Evolutionary conservation across 2,888 invertebrate species (phyloP), one percentile per base, ranked within the genome.

Genomic region (Eristalinus sepulchralis): DNA sequence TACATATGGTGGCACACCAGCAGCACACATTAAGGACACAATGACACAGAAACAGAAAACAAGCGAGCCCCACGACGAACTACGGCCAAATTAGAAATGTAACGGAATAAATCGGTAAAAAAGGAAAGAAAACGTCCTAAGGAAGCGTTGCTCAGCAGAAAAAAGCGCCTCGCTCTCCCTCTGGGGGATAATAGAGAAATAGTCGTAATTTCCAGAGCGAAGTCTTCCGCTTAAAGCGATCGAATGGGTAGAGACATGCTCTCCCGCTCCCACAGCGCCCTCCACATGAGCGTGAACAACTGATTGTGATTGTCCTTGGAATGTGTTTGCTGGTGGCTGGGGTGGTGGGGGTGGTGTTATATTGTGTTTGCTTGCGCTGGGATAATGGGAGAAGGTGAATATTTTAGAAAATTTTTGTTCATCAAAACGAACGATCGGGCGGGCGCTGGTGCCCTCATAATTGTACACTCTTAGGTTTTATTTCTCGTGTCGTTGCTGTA

Each of bases 281-380:
- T 83, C 71, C 86, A 86, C 79, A 86, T 86, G 75, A 86, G 83
- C 86, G 83, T 86, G 83, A 78, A 83, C 78, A 82, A 83, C 78
- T 83, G 86, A 86, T 83, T 82, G 86, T 86, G 83, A 86, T 86
- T 86, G 86, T 83, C 66, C 75, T 75, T 22, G 36, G 78, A 86
- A 47, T 31, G 57, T n/a, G n/a, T n/a, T n/a, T n/a, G n/a, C n/a
- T n/a, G 57, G 24, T 24, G 1, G 39, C 6, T 24, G 20, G 20
- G 27, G 27, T 5, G 27, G 27, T 27, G 64, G 24, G 70, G 78
- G 27, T 70, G 71, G 71, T 75, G 57, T 79, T 86, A 75, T 83
- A 47, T 17, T 47, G 39, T 86, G 83, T 78, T 78, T 75, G 70
- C 57, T 10, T 24, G 9, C 24, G 73, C 57, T 20, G 2, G 34